Conservation (phyloP, 2,113 vertebrate genomes). For the Passer montanus region DNA sequence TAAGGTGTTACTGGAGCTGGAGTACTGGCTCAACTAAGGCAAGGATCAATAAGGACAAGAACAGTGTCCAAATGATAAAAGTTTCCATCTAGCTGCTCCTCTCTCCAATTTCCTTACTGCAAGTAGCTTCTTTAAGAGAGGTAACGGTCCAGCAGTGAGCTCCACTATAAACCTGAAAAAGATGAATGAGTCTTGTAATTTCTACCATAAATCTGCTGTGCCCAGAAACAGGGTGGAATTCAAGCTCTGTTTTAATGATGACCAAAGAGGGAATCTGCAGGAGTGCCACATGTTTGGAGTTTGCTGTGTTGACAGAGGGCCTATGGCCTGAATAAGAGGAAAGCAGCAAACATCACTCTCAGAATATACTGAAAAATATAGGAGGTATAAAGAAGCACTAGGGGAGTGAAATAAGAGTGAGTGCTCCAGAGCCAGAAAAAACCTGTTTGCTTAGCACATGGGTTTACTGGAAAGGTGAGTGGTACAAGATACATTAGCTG, state of each 20-base stretch:
- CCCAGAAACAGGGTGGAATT: background rate
- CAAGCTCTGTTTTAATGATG: background rate
- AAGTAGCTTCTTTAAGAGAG: background rate
- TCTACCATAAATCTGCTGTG: slow-evolving; percentile 21
- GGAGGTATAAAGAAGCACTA: background rate
- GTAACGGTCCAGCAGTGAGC: background rate
- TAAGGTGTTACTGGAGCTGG: background rate
- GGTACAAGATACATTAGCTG: background rate
- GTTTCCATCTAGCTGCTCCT: slow-evolving; percentile 2
- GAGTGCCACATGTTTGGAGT: background rate
- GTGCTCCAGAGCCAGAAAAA: background rate
- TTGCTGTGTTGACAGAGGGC: background rate
- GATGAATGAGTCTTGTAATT: slow-evolving; percentile 56
- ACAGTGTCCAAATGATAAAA: slow-evolving; percentile 2
- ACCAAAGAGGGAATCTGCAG: background rate
- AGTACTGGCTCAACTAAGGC: background rate
- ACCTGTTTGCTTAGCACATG: background rate
- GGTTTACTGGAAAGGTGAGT: background rate
- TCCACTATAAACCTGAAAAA: slow-evolving; percentile 1
- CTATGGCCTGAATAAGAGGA: background rate
- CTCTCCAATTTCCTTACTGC: slow-evolving; percentile 2
- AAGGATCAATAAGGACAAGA: background rate
- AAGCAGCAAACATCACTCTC: background rate
- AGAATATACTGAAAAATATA: background rate
- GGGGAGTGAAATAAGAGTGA: background rate